Conservation (phyloP, 2,113 vertebrate species). For the Indri indri region DNA sequence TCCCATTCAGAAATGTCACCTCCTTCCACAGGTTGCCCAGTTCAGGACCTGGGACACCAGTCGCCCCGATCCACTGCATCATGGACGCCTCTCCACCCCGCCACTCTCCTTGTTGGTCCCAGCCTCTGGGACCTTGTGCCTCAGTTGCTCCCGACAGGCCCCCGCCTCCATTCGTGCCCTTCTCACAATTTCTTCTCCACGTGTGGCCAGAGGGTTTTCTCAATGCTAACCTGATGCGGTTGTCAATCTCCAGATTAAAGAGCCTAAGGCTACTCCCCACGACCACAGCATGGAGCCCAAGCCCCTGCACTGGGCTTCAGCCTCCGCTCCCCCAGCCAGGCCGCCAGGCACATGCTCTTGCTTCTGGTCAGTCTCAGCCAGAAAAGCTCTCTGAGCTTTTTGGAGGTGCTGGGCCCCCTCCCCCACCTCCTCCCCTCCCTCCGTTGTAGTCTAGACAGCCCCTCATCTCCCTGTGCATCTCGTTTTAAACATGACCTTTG, state of each 20-base stretch:
- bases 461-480: background rate
- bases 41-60: background rate
- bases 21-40: background rate
- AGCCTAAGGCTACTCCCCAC: background rate
- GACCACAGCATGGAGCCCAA: background rate
- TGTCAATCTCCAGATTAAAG: background rate
- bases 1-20: background rate
- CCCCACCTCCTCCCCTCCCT: background rate
- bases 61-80: background rate
- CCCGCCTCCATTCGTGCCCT: background rate
- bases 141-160: background rate
- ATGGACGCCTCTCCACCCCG: rapidly evolving
- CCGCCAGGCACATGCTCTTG: rapidly evolving
- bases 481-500: background rate
- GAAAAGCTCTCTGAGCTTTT: background rate
- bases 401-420: too few species aligned
- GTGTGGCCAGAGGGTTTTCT: background rate
- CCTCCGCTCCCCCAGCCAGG: background rate
- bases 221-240: background rate
- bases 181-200: background rate
- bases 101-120: too few species aligned
- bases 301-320: background rate
- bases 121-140: background rate
- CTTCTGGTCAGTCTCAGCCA: background rate
- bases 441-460: background rate